Conservation (phyloP, 2,888 invertebrate species). For the Papilio protenor region DNA sequence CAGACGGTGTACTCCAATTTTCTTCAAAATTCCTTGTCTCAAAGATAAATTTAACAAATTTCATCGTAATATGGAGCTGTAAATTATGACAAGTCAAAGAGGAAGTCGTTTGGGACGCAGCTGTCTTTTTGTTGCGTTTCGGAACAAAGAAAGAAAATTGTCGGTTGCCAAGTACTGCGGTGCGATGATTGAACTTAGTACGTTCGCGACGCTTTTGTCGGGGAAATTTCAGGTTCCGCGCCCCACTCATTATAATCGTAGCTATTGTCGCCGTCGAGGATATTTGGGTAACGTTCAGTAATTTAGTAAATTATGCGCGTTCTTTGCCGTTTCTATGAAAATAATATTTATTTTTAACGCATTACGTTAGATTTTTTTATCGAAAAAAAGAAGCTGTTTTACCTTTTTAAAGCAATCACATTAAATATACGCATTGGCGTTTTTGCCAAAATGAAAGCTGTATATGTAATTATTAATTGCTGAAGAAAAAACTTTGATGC, state of each 20-base stretch:
- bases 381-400: too few species aligned
- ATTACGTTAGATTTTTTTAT: too few species aligned
- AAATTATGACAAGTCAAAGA: slow-evolving; percentile 47
- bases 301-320: slow-evolving; percentile 46
- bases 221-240: slow-evolving; percentile 55
- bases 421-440: neutral
- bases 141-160: slow-evolving; percentile 74
- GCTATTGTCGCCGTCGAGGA: slow-evolving; percentile 43
- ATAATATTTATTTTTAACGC: neutral
- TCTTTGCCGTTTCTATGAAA: slow-evolving; percentile 44
- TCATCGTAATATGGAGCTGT: slow-evolving; percentile 42
- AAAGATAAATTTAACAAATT: slow-evolving; percentile 30
- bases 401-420: too few species aligned
- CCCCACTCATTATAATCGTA: slow-evolving; percentile 39
- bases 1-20: neutral
- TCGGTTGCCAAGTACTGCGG: slow-evolving; percentile 60
- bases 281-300: slow-evolving; percentile 42
- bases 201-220: slow-evolving; percentile 57
- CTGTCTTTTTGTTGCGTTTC: slow-evolving; percentile 63
- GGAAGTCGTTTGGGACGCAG: slow-evolving; percentile 58
- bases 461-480: neutral
- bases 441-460: neutral
- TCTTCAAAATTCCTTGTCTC: neutral
- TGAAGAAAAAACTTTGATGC: neutral
- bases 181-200: slow-evolving; percentile 63